Conservation (phyloP, 2,888 invertebrate species). For the Aporophyla nigra region DNA sequence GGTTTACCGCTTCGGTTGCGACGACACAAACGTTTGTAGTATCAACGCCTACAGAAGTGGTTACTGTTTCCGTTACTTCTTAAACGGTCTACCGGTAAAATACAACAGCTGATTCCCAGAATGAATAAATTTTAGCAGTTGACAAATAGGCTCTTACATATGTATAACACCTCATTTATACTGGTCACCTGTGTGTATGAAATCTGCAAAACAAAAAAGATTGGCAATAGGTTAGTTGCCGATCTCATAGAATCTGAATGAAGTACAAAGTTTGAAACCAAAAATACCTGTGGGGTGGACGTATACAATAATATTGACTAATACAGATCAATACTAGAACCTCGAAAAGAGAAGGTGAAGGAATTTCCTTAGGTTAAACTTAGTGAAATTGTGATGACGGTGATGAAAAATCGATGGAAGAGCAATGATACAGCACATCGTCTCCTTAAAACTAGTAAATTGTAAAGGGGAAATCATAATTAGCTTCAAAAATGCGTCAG, state of each 20-base stretch:
- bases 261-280: background rate
- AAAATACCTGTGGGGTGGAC: background rate
- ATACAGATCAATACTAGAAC: background rate
- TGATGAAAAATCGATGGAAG: constrained; percentile 18
- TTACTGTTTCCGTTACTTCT: constrained; percentile 38
- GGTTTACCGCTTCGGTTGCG: constrained; percentile 28
- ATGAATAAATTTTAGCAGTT: constrained; percentile 22
- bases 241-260: background rate
- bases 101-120: constrained; percentile 15
- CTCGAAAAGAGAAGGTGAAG: background rate
- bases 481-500: constrained; percentile 63
- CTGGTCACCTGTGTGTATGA: background rate
- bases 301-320: background rate
- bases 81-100: constrained; percentile 20
- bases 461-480: constrained; percentile 56
- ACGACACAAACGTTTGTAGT: constrained; percentile 26
- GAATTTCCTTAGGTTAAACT: background rate
- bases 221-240: background rate
- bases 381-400: background rate
- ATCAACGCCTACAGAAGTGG: constrained; percentile 35
- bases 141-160: constrained; percentile 5
- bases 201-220: background rate
- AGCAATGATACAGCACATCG: constrained; percentile 10
- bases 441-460: constrained; percentile 35
- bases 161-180: background rate